Percentiles rank a stretch among this genome's conserved stretches.
These are phyloP conservation scores for Otus sunia DNA, from an alignment of 2,113 vertebrate species.

Conservation along the genomic window DNA sequence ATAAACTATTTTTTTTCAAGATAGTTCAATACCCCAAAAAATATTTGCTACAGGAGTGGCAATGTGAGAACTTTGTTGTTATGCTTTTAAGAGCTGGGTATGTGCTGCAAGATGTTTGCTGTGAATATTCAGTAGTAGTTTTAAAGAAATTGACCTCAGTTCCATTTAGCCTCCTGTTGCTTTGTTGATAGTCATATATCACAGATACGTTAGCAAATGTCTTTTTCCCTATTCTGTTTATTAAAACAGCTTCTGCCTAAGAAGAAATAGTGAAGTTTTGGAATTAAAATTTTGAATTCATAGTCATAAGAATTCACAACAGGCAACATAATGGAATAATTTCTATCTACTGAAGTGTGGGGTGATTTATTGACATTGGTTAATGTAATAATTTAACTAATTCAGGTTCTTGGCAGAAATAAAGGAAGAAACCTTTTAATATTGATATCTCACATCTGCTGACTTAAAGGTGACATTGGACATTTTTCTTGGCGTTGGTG, in stretches of 20 bases:
- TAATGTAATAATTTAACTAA: neutral
- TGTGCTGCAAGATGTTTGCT: neutral
- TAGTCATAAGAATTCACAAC: neutral
- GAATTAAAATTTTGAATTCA: neutral
- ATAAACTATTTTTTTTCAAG: neutral
- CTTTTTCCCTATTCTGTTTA: neutral
- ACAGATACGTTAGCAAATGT: neutral
- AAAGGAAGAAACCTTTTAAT: neutral
- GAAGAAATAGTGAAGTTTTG: neutral
- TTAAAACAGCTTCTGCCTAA: neutral
- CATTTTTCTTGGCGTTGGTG: neutral
- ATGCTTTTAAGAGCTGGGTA: neutral
- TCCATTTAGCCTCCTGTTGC: neutral
- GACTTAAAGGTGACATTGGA: neutral
- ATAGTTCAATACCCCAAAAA: neutral
- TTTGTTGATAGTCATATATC: neutral
- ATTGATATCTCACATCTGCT: neutral
- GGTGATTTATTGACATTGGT: neutral
- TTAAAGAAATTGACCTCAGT: neutral
- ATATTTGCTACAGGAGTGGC: neutral
- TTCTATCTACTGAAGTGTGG: neutral
- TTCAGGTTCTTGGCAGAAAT: neutral
- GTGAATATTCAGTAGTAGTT: neutral
- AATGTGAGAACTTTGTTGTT: neutral
- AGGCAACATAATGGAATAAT: neutral